Percentiles rank a stretch among this genome's conserved stretches.
Evolutionary conservation across 1,140 invertebrate species (phyloP).

Genomic region (Drosophila melanica): DNA sequence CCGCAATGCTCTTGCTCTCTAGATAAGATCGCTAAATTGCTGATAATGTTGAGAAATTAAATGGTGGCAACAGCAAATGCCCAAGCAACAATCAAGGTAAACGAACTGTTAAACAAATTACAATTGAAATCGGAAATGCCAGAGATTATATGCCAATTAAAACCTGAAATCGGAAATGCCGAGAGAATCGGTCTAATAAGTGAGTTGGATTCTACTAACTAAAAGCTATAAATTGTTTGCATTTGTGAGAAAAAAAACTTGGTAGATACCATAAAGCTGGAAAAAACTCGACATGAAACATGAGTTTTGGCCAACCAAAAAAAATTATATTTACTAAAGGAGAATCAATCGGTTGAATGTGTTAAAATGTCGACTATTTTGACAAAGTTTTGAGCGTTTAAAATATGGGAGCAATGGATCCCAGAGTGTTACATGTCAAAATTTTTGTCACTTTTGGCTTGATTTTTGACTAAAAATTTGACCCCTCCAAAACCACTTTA

Average conservation of each 20-base stretch:
- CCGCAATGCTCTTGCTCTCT: conserved; percentile 12
- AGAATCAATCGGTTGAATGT: no score
- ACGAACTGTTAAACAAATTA: conserved; percentile 24
- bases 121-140: conserved; percentile 18
- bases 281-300: not conserved
- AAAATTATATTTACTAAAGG: no score
- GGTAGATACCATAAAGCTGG: not conserved
- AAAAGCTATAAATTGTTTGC: not conserved
- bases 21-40: conserved; percentile 39
- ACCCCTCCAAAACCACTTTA: no score
- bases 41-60: conserved; percentile 63
- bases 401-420: no score
- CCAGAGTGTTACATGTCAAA: no score
- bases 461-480: no score
- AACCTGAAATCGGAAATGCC: conserved; percentile 7
- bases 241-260: not conserved
- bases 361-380: no score
- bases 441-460: no score
- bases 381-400: no score
- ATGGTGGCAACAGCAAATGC: conserved; percentile 10
- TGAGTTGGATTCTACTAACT: not conserved
- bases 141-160: not conserved
- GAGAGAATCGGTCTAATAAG: not conserved
- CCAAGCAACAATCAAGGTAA: not conserved
- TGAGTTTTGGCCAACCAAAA: no score